phyloP scores from a whole-genome alignment of 2,797 vertebrate species.

The Oceanodroma leucorhoa region DNA sequence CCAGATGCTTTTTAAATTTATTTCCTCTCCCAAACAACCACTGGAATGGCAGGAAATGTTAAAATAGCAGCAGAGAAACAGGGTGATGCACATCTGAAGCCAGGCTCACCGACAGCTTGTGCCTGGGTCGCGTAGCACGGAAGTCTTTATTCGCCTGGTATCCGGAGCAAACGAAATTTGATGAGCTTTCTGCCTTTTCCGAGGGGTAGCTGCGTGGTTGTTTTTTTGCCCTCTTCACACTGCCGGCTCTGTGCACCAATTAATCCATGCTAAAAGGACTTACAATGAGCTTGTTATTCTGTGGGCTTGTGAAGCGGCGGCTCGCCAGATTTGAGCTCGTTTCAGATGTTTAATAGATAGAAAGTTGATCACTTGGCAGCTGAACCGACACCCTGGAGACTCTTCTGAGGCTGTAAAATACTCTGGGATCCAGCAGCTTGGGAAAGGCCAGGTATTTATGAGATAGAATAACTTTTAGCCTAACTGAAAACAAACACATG shows the following conservation, averaged over 20 bases:
- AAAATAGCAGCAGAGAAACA: not conserved
- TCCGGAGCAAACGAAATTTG: slow-evolving; percentile 3
- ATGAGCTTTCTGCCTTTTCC: not conserved
- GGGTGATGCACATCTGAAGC: not conserved
- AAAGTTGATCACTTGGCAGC: slow-evolving; percentile 51
- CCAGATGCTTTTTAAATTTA: not conserved
- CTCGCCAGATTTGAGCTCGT: not conserved
- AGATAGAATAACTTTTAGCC: not conserved
- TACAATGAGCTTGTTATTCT: slow-evolving; percentile 15
- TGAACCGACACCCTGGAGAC: not conserved
- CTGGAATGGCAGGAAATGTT: slow-evolving; percentile 32
- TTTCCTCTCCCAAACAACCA: not conserved
- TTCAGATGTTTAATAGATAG: slow-evolving; percentile 54
- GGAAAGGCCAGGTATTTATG: not conserved
- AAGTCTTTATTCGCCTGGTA: not conserved
- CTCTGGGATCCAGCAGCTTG: not conserved
- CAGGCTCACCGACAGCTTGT: not conserved
- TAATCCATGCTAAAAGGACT: slow-evolving; percentile 24
- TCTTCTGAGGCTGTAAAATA: slow-evolving; percentile 1
- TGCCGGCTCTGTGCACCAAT: not conserved
- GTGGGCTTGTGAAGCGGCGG: not conserved
- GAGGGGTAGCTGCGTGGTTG: not conserved
- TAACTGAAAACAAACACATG: not conserved
- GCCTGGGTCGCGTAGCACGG: not conserved
- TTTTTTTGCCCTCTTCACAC: slow-evolving; percentile 21